Conservation (phyloP, 2,888 invertebrate species). For the Teleogryllus oceanicus region DNA sequence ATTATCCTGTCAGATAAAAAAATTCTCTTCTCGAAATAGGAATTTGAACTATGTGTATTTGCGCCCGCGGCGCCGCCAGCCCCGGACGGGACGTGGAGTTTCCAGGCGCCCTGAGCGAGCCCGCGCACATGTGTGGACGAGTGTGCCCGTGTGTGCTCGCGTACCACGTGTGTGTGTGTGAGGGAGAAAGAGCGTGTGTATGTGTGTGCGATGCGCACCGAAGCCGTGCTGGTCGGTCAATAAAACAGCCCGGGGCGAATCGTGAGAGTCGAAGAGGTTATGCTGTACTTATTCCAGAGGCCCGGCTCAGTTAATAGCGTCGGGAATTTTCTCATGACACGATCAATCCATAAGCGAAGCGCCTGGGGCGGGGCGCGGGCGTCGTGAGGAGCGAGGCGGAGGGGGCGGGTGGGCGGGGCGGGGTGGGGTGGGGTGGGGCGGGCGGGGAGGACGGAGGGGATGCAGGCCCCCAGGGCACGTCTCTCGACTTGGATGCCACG, state of each 20-base stretch:
- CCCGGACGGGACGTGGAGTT: no score
- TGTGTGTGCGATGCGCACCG: background rate
- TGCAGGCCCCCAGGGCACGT: background rate
- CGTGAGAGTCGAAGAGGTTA: constrained; percentile 9
- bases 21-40: background rate
- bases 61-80: no score
- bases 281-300: constrained; percentile 12
- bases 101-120: background rate
- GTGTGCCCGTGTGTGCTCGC: background rate
- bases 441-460: background rate
- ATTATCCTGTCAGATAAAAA: constrained; percentile 18
- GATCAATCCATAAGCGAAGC: constrained; percentile 9
- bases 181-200: background rate
- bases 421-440: background rate
- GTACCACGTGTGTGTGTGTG: no score
- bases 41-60: background rate
- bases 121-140: background rate
- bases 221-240: background rate
- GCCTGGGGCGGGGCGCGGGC: background rate
- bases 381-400: background rate
- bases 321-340: constrained; percentile 18
- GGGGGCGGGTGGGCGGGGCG: background rate
- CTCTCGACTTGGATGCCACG: no score
- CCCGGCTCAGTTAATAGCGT: constrained; percentile 10
- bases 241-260: background rate